phyloP scores from a whole-genome alignment of 2,888 invertebrate species.

The Ametastegia equiseti region DNA sequence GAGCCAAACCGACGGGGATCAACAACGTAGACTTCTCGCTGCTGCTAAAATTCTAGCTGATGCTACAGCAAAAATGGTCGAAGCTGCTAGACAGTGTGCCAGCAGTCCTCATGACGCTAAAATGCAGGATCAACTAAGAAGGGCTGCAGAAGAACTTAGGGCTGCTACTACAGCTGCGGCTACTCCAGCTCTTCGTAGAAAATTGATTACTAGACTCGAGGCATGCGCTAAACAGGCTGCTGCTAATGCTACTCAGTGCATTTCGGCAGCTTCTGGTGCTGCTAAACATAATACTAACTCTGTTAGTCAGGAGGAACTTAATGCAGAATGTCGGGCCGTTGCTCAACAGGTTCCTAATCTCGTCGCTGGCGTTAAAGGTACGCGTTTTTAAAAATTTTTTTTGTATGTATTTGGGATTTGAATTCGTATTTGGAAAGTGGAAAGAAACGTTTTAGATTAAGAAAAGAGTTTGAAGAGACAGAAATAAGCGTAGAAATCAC shows the following conservation, averaged over 20 bases:
- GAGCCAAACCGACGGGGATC: slow-evolving; percentile 89
- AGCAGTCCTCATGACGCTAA: slow-evolving; percentile 88
- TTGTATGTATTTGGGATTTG: too few species aligned
- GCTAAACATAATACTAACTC: slow-evolving; percentile 85
- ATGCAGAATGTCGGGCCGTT: slow-evolving; percentile 85
- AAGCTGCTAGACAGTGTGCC: slow-evolving; percentile 96
- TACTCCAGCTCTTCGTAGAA: slow-evolving; percentile 85
- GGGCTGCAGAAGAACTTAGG: slow-evolving; percentile 95
- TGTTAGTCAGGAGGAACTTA: slow-evolving; percentile 84
- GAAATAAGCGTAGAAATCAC: too few species aligned
- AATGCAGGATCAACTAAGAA: slow-evolving; percentile 89
- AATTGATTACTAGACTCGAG: slow-evolving; percentile 78
- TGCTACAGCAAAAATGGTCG: slow-evolving; percentile 97
- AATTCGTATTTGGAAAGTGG: too few species aligned
- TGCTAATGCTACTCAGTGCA: slow-evolving; percentile 93
- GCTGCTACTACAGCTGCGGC: slow-evolving; percentile 94
- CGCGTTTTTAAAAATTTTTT: too few species aligned
- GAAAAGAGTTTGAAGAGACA: too few species aligned
- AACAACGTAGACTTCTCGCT: slow-evolving; percentile 92
- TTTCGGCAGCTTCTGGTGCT: slow-evolving; percentile 92
- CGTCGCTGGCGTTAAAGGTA: slow-evolving; percentile 86
- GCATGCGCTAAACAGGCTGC: slow-evolving; percentile 90
- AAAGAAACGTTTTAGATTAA: too few species aligned
- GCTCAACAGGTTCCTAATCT: slow-evolving; percentile 89
- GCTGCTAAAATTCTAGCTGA: slow-evolving; percentile 97